phyloP scores from a whole-genome alignment of 2,113 vertebrate species.

The Xenopus laevis region DNA sequence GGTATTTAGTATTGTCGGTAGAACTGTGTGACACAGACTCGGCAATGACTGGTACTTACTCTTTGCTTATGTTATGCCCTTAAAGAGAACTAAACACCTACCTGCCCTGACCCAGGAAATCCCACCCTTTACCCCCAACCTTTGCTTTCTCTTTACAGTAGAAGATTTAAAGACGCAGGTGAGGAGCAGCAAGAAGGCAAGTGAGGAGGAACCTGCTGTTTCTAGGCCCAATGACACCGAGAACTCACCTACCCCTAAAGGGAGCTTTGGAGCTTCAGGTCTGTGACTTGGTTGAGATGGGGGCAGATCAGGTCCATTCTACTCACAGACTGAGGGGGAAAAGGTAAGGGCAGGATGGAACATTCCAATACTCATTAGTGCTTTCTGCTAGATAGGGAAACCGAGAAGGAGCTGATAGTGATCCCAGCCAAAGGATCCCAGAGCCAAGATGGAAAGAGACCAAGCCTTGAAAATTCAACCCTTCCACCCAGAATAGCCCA shows the following conservation, averaged over 20 bases:
- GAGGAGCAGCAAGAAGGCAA: conserved; percentile 45
- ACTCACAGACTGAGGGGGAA: too few species aligned
- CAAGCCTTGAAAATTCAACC: neutral
- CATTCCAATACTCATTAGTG: neutral
- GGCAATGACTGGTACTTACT: too few species aligned
- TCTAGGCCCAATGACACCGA: neutral
- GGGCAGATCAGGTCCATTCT: too few species aligned
- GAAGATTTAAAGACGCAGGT: conserved; percentile 58
- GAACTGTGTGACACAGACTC: too few species aligned
- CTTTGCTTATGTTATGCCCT: too few species aligned
- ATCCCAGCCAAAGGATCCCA: neutral
- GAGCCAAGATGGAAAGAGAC: conserved; percentile 1
- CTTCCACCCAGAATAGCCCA: conserved; percentile 8
- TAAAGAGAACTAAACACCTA: too few species aligned
- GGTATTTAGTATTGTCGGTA: too few species aligned
- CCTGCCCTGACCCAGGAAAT: neutral
- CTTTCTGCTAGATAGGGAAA: neutral
- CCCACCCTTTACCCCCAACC: too few species aligned
- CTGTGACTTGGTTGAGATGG: neutral
- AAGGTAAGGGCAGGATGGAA: too few species aligned
- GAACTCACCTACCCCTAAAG: conserved; percentile 14
- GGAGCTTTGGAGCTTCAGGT: conserved; percentile 42
- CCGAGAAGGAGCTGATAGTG: neutral
- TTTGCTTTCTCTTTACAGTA: conserved; percentile 44
- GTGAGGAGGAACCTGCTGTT: conserved; percentile 14